Evolutionary conservation across 2,888 invertebrate species (phyloP), one percentile per base, ranked within the genome.

Genomic region (Unio pictorum): DNA sequence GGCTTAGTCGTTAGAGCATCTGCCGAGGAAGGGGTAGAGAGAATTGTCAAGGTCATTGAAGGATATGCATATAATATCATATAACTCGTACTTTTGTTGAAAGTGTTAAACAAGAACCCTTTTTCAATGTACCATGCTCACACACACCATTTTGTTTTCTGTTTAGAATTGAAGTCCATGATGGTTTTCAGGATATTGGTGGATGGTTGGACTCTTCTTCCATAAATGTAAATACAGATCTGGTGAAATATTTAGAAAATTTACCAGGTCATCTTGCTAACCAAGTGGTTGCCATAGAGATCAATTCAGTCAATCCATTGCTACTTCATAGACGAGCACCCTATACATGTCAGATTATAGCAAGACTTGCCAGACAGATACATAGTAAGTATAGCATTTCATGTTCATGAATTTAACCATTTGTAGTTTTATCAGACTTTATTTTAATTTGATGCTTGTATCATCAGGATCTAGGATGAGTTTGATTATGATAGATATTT

Each of bases 341-440:
- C 17, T 82, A 81, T 60, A 84, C 83, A 11, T 83, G 83, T 72
- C 76, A 79, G 68, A 72, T 73, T 20, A 45, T 84, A 2, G 67
- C 79, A 45, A 76, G 68, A 58, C 64, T 84, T 17, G 8, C 71
- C 26, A 65, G 67, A 11, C 71, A 76, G 62, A 71, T 73, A 58
- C 70, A 75, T 34, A 71, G 81, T 79, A 72, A 65, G 68, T 59
- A n/a, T 30, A 6, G 26, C 20, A 20, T 26, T 11, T 54, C 66
- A 23, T n/a, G n/a, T 34, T 28, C 56, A 59, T 59, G 20, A 20
- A 26, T 66, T 28, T 26, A 20, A 28, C 28, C 15, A 30, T 20
- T 68, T 23, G 15, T 45, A 15, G 3, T 45, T 28, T 4, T 28
- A 28, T 28, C 28, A 28, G 28, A 28, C 28, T 28, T 28, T 28